Percentiles rank a stretch among this genome's conserved stretches.
phyloP scores from a whole-genome alignment of 1,140 invertebrate species.

The Trichonephila inaurata region DNA sequence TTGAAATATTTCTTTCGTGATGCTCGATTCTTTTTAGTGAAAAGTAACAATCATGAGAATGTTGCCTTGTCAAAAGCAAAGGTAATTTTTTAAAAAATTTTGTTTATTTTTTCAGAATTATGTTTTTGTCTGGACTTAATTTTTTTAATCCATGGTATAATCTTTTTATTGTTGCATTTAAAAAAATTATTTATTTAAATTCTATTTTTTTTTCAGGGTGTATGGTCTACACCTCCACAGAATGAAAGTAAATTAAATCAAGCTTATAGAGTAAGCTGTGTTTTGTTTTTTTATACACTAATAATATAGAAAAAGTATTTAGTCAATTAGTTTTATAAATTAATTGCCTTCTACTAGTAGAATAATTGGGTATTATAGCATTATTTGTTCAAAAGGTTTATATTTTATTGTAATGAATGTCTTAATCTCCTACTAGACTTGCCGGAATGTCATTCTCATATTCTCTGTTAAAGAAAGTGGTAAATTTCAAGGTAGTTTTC shows the following conservation, averaged over 20 bases:
- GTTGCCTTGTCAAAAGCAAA: constrained; percentile 95
- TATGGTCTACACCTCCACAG: constrained; percentile 98
- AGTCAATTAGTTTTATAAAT: neutral
- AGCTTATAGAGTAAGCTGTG: constrained; percentile 85
- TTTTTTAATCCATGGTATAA: neutral
- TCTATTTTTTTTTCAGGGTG: constrained; percentile 83
- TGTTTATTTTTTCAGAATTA: no score
- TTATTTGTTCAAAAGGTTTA: neutral
- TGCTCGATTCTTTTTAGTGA: constrained; percentile 97
- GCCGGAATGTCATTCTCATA: constrained; percentile 95
- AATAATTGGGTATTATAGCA: neutral
- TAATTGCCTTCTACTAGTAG: neutral
- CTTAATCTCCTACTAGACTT: constrained; percentile 83
- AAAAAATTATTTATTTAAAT: neutral
- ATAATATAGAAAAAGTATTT: neutral
- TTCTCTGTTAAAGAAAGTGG: constrained; percentile 99
- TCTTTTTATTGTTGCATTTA: neutral
- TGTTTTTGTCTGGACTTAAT: neutral
- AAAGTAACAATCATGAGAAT: constrained; percentile 99
- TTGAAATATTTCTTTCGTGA: constrained; percentile 97
- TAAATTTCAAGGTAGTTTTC: constrained; percentile 85
- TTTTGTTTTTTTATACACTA: neutral
- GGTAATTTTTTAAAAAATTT: constrained; percentile 76
- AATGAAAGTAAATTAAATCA: constrained; percentile 98
- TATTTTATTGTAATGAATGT: neutral